A percentile compares a stretch with the other conserved stretches of the same genome.
Conservation (phyloP, 2,888 invertebrate species). For the Itoplectis maculator region DNA sequence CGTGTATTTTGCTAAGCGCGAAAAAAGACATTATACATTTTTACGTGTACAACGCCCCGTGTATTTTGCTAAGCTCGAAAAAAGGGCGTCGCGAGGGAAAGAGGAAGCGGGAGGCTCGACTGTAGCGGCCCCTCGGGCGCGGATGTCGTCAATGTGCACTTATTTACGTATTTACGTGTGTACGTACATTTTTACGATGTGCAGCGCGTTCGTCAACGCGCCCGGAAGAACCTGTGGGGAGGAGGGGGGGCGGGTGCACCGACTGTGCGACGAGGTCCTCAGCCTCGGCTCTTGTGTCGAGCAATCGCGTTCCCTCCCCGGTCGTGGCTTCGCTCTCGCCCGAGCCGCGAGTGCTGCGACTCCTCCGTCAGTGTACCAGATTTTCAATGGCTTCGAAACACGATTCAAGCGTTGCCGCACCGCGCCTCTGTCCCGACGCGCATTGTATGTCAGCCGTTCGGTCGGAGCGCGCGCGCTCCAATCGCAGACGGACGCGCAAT, state of each 20-base stretch:
- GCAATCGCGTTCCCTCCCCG: background rate
- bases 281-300: constrained; percentile 5
- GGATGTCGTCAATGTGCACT: too few species aligned
- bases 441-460: constrained; percentile 30
- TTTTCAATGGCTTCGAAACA: constrained; percentile 61
- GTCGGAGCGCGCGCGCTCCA: constrained; percentile 10
- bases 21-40: too few species aligned
- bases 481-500: constrained; percentile 7
- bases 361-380: constrained; percentile 57
- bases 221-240: background rate
- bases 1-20: too few species aligned
- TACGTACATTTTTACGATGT: constrained; percentile 16
- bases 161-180: constrained; percentile 34
- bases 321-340: background rate
- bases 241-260: too few species aligned
- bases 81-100: too few species aligned
- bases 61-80: too few species aligned
- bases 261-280: background rate
- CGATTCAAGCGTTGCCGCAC: constrained; percentile 29
- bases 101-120: too few species aligned
- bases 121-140: too few species aligned
- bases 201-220: background rate
- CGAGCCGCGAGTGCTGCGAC: constrained; percentile 42
- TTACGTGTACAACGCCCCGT: too few species aligned
- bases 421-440: background rate